Conservation (phyloP, 2,888 invertebrate species). For the Formica aserva region DNA sequence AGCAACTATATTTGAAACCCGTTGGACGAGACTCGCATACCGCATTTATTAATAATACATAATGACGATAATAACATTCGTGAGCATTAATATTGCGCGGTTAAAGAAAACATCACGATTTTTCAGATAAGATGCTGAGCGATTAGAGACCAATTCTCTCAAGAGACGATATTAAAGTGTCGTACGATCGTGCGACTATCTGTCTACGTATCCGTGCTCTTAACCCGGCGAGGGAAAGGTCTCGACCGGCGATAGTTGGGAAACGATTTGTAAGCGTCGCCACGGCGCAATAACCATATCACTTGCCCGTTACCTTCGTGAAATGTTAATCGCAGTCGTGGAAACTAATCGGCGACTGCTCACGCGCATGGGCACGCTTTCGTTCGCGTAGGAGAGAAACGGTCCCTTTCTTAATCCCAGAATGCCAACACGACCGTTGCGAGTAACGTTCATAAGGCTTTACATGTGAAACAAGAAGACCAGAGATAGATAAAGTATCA, state of each 20-base stretch:
- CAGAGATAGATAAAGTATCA: not conserved
- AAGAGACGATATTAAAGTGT: slow-evolving; percentile 19
- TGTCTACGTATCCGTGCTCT: slow-evolving; percentile 22
- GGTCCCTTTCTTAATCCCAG: not conserved
- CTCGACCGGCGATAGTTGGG: slow-evolving; percentile 45
- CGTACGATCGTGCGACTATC: slow-evolving; percentile 35
- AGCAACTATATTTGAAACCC: slow-evolving; percentile 61
- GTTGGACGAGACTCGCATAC: slow-evolving; percentile 51
- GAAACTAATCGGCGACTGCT: slow-evolving; percentile 72
- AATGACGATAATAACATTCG: slow-evolving; percentile 8
- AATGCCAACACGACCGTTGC: not conserved
- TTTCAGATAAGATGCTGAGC: slow-evolving; percentile 23
- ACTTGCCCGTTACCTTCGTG: slow-evolving; percentile 70
- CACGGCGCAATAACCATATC: slow-evolving; percentile 58
- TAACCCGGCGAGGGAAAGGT: slow-evolving; percentile 54
- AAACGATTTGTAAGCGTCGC: slow-evolving; percentile 68
- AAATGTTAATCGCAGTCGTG: slow-evolving; percentile 77
- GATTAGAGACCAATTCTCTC: slow-evolving; percentile 12
- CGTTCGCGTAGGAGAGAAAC: slow-evolving; percentile 24
- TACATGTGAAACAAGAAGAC: not conserved
- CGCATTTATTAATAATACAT: slow-evolving; percentile 28
- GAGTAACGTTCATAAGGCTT: slow-evolving; percentile 23
- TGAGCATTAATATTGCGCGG: slow-evolving; percentile 16
- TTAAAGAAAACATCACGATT: slow-evolving; percentile 28
- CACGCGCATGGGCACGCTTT: slow-evolving; percentile 16